Evolutionary conservation across 2,888 invertebrate genomes (phyloP), one percentile per base, ranked within the genome.

Genomic region (Yponomeuta plumbellus): DNA sequence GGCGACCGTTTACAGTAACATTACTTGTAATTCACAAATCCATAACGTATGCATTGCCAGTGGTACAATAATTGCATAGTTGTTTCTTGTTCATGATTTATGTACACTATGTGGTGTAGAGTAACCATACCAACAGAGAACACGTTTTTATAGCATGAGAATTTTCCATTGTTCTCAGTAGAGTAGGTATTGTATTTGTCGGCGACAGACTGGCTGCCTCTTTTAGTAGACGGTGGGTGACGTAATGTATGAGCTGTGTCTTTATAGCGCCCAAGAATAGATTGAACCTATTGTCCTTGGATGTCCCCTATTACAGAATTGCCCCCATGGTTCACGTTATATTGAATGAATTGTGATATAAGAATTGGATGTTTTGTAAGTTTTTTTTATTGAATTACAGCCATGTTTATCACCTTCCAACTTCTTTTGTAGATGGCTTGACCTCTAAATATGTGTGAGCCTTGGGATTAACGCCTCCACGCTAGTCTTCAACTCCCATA

Each of bases 121-220:
- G 17, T 13, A 17, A 52, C 44, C 44, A 17, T 17, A 5, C 4
- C 44, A 17, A 13, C 17, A 52, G 8, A 52, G 44, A 17, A 13
- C 44, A 52, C 44, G 44, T 17, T 13, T 52, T 52, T 1, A 52
- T 52, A 52, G 1, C 44, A 13, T 52, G 44, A 17, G 44, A 52
- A 52, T 26, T 11, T 17, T 22, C n/a, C 26, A 62, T 63, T 68
- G 65, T 52, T 52, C 34, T 34, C 5, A 5, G 34, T 34, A 34
- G 8, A 34, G 34, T 34, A 34, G 34, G 17, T 52, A 68, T 65
- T 63, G 21, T 61, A 63, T 52, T 34, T 68, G 65, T 62, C 39
- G 67, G 67, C 68, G 68, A 58, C 68, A 69, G 57, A 66, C 68
- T 57, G 68, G 64, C 68, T 69, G 68, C 61, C 66, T 66, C 57